Evolutionary conservation across 2,888 invertebrate species (phyloP).

Genomic region (Drosophila kanekoi): DNA sequence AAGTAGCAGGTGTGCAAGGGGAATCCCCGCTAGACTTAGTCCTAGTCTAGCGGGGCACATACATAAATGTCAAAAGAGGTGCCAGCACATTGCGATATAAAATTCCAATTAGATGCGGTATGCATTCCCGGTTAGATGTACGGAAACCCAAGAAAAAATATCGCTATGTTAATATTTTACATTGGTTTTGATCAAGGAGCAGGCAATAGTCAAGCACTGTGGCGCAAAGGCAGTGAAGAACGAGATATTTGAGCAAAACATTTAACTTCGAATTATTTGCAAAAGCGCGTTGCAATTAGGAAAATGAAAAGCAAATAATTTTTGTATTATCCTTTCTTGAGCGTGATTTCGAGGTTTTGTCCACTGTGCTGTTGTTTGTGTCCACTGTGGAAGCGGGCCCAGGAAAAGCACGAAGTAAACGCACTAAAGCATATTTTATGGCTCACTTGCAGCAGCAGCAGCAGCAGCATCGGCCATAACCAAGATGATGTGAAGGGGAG

Average conservation of each 20-base stretch:
- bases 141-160: background rate
- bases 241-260: background rate
- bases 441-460: slow-evolving; percentile 65
- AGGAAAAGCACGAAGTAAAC: slow-evolving; percentile 46
- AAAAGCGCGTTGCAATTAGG: too few relatives aligned
- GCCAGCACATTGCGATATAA: slow-evolving; percentile 27
- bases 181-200: background rate
- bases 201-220: background rate
- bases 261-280: too few relatives aligned
- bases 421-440: slow-evolving; percentile 76
- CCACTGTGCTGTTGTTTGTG: slow-evolving; percentile 42
- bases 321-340: background rate
- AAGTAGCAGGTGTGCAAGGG: slow-evolving; percentile 1
- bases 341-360: slow-evolving; percentile 8
- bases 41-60: slow-evolving; percentile 18
- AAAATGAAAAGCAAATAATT: too few relatives aligned
- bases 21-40: slow-evolving; percentile 23
- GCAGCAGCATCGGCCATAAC: background rate
- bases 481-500: slow-evolving; percentile 1
- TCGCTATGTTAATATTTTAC: background rate
- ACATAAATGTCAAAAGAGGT: slow-evolving; percentile 33
- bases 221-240: background rate
- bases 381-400: slow-evolving; percentile 25
- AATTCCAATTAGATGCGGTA: slow-evolving; percentile 43
- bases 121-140: background rate